Evolutionary conservation across 1,140 invertebrate species (phyloP).

Genomic region (Stegodyphus mimosarum): DNA sequence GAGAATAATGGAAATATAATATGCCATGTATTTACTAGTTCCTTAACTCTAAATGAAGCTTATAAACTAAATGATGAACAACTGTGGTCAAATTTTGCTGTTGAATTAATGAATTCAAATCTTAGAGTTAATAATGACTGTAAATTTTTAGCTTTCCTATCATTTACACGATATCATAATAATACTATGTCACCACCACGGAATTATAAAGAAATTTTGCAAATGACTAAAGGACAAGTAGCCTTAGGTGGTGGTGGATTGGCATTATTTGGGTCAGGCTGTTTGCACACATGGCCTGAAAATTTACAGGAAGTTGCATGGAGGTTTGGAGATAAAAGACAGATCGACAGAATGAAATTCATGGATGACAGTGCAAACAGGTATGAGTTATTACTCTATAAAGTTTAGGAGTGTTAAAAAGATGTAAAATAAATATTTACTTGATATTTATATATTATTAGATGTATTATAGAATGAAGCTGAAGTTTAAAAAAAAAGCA

Average conservation of each 20-base stretch:
- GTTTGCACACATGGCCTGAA: constrained; percentile 90
- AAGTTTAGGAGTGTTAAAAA: background rate
- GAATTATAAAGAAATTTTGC: constrained; percentile 80
- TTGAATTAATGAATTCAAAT: constrained; percentile 77
- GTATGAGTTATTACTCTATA: constrained; percentile 66
- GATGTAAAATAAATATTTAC: background rate
- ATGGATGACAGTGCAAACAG: constrained; percentile 91
- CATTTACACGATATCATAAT: constrained; percentile 81
- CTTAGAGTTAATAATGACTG: constrained; percentile 73
- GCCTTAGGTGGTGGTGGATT: constrained; percentile 90
- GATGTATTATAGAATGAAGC: no score
- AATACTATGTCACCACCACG: constrained; percentile 65
- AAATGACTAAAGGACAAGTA: constrained; percentile 83
- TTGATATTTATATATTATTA: no score
- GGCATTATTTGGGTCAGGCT: constrained; percentile 89
- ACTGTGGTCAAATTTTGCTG: constrained; percentile 86
- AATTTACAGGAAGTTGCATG: constrained; percentile 76
- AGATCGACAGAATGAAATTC: constrained; percentile 77
- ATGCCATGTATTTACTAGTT: constrained; percentile 74
- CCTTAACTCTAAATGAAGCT: constrained; percentile 78
- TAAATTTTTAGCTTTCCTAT: constrained; percentile 90
- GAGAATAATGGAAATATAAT: constrained; percentile 71
- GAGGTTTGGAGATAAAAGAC: constrained; percentile 73
- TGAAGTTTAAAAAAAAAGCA: no score
- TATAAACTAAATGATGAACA: constrained; percentile 80